Evolutionary conservation across 2,113 vertebrate genomes (phyloP), one percentile per base, ranked within the genome.

Genomic region (Porphyrio hochstetteri): DNA sequence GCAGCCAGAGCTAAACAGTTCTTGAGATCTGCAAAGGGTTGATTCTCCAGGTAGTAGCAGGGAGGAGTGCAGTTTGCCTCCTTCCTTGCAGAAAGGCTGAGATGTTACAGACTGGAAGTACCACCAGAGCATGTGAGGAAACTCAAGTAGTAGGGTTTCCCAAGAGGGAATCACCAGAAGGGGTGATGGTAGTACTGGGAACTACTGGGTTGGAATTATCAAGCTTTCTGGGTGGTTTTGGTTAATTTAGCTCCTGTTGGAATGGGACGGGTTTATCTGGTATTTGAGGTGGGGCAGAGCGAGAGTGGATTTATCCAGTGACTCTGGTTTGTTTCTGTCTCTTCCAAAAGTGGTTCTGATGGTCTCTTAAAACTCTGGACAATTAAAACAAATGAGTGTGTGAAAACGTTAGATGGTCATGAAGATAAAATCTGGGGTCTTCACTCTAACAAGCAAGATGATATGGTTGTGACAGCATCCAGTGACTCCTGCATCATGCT

Each of bases 321-420:
- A 44, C 53, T 50, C 11, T 12, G 8, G 14, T 53, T 28, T 67
- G 59, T 33, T 38, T 50, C 16, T 21, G 50, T 93, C 65, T 75
- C 67, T 96, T 48, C 67, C 90, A 29, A 59, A 85, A 99, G 99
- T 1, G 99, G 99, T 36, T 99, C 99, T 0, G 99, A 99, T 0
- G 99, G 99, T 28, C 98, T 99, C 27, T 79, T 99, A 52, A 99
- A 99, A 91, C 98, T 99, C 52, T 99, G 99, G 99, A 99, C 99
- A 57, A 99, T 99, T 91, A 99, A 99, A 96, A 99, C 97, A 48
- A 99, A 99, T 0, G 99, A 99, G 96, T 99, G 99, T 24, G 98
- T 99, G 86, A 98, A 98, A 96, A 99, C 99, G 0, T 84, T 99
- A 46, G 99, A 99, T 5, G 98, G 97, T 28, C 99, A 99, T 4